A percentile compares a stretch with the other conserved stretches of the same genome.
Evolutionary conservation across 2,113 vertebrate genomes (phyloP).

Genomic region (Bubo scandiacus): DNA sequence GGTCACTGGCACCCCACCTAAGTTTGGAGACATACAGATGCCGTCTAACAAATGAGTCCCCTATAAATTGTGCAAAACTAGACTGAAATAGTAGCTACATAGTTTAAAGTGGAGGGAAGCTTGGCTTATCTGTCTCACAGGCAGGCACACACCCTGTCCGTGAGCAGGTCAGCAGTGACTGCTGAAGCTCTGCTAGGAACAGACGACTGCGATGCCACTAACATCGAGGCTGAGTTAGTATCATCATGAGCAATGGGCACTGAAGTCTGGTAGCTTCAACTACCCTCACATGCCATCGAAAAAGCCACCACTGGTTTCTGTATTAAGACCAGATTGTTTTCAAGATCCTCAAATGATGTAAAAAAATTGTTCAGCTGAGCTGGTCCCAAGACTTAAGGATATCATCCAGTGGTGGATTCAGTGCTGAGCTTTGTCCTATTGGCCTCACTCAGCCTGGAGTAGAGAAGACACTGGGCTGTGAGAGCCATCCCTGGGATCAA

Average conservation of each 20-base stretch:
- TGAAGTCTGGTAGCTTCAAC: not conserved
- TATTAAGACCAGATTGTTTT: not conserved
- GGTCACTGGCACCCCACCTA: not conserved
- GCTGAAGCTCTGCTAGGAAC: not conserved
- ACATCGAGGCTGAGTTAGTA: not conserved
- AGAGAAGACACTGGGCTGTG: not conserved
- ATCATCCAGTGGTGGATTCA: not conserved
- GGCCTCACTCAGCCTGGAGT: not conserved
- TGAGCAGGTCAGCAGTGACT: not conserved
- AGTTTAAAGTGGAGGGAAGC: not conserved
- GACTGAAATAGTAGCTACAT: not conserved
- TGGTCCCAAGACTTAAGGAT: not conserved
- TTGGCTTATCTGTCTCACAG: not conserved
- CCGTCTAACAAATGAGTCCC: rapidly evolving
- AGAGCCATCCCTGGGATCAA: not conserved
- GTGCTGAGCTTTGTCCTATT: not conserved
- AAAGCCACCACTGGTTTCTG: not conserved
- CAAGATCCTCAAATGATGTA: not conserved
- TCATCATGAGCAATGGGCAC: not conserved
- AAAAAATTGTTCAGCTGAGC: not conserved
- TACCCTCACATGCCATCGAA: not conserved
- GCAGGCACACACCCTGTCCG: not conserved
- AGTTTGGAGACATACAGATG: not conserved
- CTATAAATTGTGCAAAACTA: not conserved
- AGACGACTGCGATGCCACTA: not conserved